Base-by-base conservation (phyloP, 2,797 vertebrate genomes). In the Parauchenoglanis ngamensis region DNA sequence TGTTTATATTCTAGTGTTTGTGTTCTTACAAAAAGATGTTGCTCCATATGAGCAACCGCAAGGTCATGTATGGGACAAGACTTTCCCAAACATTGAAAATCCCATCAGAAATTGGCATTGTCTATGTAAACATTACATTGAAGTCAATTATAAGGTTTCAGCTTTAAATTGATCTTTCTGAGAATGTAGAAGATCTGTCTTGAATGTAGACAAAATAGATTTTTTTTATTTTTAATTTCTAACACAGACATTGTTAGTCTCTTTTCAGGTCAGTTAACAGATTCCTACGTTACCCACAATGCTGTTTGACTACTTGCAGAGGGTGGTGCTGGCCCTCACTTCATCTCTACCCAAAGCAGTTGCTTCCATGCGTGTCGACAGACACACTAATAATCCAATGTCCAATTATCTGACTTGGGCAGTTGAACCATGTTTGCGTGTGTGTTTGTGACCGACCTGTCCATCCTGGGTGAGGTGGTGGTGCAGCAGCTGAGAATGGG, bases 401-500 rank as follows among this genome's bases (percentile, higher is more conserved):
- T 49, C 5, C 7, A 40, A 79, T 79, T 13, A 35, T 57, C 76
- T 8, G 5, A 57, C 10, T 7, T 6, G 31, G 28, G 54, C 21
- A 40, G 56, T 56, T 78, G 31, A 49, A 31, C 7, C 1, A 13
- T 31, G 52, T 78, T 56, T 79, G 23, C 0, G 17, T 79, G 77
- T 25, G 57, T 70, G 31, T 40, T 35, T 67, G 12, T 49, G 52
- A 56, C 94, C 94, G 91, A 99, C 98, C 97, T 98, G 98, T 93
- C 96, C 95, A 7, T 99, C 98, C 94, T 98, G 98, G 83, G 97
- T 97, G 35, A 99, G 96, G 89, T 99, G 97, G 91, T 98, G 98
- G 92, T 99, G 98, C 90, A 99, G 94, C 95, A 99, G 95, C 95
- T 99, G 98, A 2, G 97, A 98, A 90, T 98, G 98, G 73, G 97